Percentiles rank a stretch among this genome's conserved stretches.
phyloP scores from a whole-genome alignment of 2,888 invertebrate species.

The Eupithecia tripunctaria region DNA sequence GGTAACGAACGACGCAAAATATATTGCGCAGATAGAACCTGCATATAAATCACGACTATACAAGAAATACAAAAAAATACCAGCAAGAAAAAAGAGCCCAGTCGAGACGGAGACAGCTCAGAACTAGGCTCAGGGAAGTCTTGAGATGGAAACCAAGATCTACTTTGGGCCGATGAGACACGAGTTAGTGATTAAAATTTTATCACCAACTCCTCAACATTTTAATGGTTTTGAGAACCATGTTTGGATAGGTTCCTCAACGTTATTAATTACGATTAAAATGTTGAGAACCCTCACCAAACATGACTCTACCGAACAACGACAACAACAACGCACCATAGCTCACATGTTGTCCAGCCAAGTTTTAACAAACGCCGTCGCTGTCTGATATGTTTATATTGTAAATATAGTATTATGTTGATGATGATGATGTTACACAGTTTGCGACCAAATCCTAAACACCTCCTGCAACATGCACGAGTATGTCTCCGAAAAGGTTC shows the following conservation, averaged over 20 bases:
- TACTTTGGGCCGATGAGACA: too few relatives aligned
- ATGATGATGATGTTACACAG: too few relatives aligned
- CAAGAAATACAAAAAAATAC: background rate
- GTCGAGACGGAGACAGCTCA: background rate
- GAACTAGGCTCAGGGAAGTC: background rate
- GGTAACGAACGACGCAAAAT: slow-evolving; percentile 31
- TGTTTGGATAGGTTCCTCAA: too few relatives aligned
- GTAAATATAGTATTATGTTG: background rate
- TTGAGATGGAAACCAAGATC: background rate
- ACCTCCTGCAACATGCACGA: too few relatives aligned
- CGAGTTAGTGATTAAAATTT: too few relatives aligned
- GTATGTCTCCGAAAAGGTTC: too few relatives aligned
- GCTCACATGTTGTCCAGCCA: background rate
- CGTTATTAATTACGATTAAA: too few relatives aligned
- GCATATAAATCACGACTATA: background rate
- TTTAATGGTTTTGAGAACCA: too few relatives aligned
- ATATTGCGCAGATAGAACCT: slow-evolving; percentile 15
- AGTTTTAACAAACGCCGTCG: background rate
- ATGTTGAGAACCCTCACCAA: background rate
- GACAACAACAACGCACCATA: background rate
- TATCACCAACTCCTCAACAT: too few relatives aligned
- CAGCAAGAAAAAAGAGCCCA: background rate
- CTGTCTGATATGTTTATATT: background rate
- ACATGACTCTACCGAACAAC: background rate
- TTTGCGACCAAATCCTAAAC: too few relatives aligned